These are phyloP conservation scores for Bubo blakistoni DNA, from an alignment of 2,113 vertebrate species.

Conservation along the genomic window DNA sequence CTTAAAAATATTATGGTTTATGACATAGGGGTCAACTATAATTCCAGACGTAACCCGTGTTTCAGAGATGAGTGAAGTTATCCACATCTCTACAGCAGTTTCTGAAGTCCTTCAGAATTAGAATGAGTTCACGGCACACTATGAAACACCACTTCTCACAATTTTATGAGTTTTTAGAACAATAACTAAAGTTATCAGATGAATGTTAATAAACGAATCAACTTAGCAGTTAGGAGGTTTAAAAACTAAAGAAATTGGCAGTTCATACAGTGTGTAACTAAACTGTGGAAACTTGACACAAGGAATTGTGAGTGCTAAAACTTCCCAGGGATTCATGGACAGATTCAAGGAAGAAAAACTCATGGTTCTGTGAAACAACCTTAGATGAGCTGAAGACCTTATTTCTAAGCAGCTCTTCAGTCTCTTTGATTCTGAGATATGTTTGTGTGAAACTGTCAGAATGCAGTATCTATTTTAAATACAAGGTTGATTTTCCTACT, in stretches of 20 bases:
- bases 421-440: background rate
- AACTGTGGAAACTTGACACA: background rate
- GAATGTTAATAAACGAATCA: background rate
- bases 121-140: background rate
- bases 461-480: background rate
- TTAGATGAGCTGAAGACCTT: background rate
- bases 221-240: background rate
- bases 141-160: background rate
- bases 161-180: background rate
- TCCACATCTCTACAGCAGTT: background rate
- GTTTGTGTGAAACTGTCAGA: background rate
- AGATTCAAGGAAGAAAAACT: background rate
- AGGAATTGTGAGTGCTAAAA: background rate
- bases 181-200: background rate
- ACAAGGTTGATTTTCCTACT: background rate
- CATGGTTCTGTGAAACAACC: background rate
- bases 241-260: background rate
- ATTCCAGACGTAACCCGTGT: fast-evolving
- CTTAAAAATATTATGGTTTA: background rate
- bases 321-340: background rate
- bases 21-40: background rate
- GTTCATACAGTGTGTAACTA: background rate
- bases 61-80: background rate
- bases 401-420: background rate
- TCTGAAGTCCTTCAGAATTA: background rate